phyloP scores from a whole-genome alignment of 2,888 invertebrate genomes.

The Steromphala cineraria region DNA sequence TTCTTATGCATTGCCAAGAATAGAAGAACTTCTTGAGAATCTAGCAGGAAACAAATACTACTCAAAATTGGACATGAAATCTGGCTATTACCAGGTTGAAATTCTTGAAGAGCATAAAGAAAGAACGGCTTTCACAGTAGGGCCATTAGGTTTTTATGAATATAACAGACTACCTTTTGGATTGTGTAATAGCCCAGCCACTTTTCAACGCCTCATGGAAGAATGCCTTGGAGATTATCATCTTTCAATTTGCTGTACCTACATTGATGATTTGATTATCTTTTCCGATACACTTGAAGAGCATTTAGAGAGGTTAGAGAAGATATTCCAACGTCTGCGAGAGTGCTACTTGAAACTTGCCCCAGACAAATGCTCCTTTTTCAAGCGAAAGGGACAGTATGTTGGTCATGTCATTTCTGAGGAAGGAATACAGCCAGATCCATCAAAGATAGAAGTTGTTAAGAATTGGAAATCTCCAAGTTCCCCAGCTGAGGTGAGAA shows the following conservation, averaged over 20 bases:
- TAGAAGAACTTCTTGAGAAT: neutral
- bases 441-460: neutral
- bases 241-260: neutral
- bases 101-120: too few relatives aligned
- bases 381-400: neutral
- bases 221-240: conserved; percentile 11
- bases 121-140: neutral
- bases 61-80: neutral
- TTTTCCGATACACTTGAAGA: neutral
- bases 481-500: neutral
- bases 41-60: neutral
- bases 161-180: too few relatives aligned
- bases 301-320: neutral
- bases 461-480: neutral
- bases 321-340: too few relatives aligned
- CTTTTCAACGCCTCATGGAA: neutral
- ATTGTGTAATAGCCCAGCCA: too few relatives aligned
- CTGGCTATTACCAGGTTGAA: neutral
- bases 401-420: neutral
- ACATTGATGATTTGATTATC: neutral
- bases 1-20: too few relatives aligned
- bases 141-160: neutral
- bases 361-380: neutral
- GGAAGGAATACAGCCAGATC: neutral
- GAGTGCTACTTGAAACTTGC: neutral